Evolutionary conservation across 2,113 vertebrate species (phyloP), one percentile per base, ranked within the genome.

Genomic region (Syrmaticus mikado): DNA sequence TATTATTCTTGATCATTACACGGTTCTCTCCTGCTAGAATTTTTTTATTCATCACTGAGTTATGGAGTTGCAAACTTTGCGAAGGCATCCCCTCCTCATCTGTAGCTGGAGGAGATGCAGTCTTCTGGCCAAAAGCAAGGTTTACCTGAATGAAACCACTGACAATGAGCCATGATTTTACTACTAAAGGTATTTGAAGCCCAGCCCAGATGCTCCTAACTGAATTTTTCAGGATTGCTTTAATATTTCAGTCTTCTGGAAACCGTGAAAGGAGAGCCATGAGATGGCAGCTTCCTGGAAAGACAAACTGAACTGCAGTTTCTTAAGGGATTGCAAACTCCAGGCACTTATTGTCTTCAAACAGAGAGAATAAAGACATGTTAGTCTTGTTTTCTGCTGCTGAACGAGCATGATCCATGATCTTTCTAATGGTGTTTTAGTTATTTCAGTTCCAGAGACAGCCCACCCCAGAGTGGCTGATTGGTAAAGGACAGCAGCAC

Each of bases 381-480:
- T 52, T 28, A 65, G 62, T 20, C 16, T 50, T 80, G 53, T 82
- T 94, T 72, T 60, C 53, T 80, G 3, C 36, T 79, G 21, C 52
- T 62, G 53, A 76, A 41, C 0, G 3, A 92, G 58, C 36, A 14
- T 74, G 65, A 76, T 85, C 79, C 38, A 61, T 82, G 38, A 38
- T 66, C 62, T 61, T 76, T 55, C 84, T 72, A 85, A 77, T 67
- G 58, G 19, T 11, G 50, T 73, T 92, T 93, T 89, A 75, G 90
- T 67, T 85, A 45, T 70, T 82, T 71, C 66, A 80, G 38, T 72
- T 21, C 8, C 20, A 71, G 67, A 67, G 77, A 11, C 60, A 86
- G 38, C 52, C 71, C 57, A 62, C 68, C 65, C 64, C 32, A 21
- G 43, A 24, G 28, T 28, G 74, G 74, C 20, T 72, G 87, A 16